Conservation (phyloP, 2,888 invertebrate genomes). For the Sthenelais limicola region DNA sequence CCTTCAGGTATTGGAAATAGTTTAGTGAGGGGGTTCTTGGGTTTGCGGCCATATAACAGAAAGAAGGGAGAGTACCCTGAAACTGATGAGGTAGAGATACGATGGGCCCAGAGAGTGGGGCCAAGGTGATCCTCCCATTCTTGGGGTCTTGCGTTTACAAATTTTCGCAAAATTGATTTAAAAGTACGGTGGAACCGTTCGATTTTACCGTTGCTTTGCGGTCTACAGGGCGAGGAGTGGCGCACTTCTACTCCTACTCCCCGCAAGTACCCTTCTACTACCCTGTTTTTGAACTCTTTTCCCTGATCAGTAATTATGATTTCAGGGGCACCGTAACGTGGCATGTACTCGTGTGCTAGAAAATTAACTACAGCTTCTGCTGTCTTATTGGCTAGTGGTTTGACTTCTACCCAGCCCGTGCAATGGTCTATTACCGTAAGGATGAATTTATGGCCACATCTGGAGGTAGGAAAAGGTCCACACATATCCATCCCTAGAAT, state of each 20-base stretch:
- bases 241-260: neutral
- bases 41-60: neutral
- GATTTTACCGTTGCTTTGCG: conserved; percentile 3
- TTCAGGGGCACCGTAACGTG: neutral
- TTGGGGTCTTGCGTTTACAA: neutral
- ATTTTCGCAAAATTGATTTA: neutral
- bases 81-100: neutral
- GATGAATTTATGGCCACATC: neutral
- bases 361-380: neutral
- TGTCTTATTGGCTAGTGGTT: neutral
- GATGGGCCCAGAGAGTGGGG: neutral
- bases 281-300: neutral
- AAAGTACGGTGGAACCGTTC: conserved; percentile 14
- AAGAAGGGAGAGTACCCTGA: conserved; percentile 23
- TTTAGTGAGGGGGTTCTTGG: neutral
- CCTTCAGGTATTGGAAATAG: no score
- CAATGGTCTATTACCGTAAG: conserved; percentile 18
- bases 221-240: neutral
- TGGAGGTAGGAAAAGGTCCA: neutral
- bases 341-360: neutral
- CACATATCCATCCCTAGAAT: conserved; percentile 7
- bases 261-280: neutral
- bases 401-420: conserved; percentile 10
- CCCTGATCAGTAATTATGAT: conserved; percentile 4
- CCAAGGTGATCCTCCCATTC: conserved; percentile 10